Conservation (phyloP, 2,888 invertebrate species). For the Oscheius onirici region DNA sequence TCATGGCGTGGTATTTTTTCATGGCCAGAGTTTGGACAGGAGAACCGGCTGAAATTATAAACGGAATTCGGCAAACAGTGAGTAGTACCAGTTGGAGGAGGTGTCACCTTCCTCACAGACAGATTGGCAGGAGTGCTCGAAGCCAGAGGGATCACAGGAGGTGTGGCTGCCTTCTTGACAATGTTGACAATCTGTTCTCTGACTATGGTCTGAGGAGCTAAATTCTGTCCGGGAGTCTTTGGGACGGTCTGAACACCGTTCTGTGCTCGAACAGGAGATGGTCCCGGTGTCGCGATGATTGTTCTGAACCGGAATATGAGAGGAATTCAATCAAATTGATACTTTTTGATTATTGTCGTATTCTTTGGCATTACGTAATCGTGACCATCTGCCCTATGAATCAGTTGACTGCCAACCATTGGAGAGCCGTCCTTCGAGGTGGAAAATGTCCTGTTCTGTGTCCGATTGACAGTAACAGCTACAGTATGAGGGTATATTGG, state of each 20-base stretch:
- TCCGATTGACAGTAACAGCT: constrained; percentile 14
- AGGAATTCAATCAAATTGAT: background rate
- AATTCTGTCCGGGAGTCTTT: too few relatives aligned
- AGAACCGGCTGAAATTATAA: background rate
- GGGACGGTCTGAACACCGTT: background rate
- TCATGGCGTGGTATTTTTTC: background rate
- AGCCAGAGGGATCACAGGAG: background rate
- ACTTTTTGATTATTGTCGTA: background rate
- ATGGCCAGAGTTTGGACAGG: background rate
- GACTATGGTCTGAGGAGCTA: background rate
- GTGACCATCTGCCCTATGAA: background rate
- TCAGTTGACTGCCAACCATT: background rate
- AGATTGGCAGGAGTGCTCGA: background rate
- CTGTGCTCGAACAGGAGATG: background rate
- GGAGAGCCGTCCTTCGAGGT: background rate
- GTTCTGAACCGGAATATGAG: background rate
- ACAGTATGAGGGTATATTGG: background rate
- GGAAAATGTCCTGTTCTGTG: constrained; percentile 6
- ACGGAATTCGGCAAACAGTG: too few relatives aligned
- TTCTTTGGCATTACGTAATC: background rate
- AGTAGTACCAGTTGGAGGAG: background rate
- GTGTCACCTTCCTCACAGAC: background rate
- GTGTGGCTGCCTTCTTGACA: background rate
- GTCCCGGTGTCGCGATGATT: background rate
- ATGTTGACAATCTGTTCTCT: background rate